These are phyloP conservation scores for Drosophila azteca DNA, from an alignment of 1,140 invertebrate genomes.

Conservation along the genomic window DNA sequence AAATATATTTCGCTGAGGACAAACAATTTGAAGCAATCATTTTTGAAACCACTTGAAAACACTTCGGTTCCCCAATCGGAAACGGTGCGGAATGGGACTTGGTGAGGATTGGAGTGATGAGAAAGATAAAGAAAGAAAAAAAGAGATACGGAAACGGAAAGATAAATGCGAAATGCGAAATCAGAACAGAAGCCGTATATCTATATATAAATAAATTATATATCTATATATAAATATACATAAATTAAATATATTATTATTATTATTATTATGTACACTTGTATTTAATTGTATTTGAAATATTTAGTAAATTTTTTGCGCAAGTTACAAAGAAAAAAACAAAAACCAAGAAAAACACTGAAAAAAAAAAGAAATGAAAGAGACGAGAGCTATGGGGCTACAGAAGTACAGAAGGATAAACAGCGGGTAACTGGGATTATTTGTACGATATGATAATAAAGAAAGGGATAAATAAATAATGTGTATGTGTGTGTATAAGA, in stretches of 20 bases:
- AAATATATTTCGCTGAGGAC: slow-evolving; percentile 83
- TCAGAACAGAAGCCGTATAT: slow-evolving; percentile 58
- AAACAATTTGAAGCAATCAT: slow-evolving; percentile 83
- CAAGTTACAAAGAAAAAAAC: slow-evolving; percentile 61
- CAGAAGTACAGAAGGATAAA: slow-evolving; percentile 61
- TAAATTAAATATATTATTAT: slow-evolving; percentile 80
- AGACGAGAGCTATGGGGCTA: slow-evolving; percentile 35
- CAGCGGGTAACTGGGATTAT: slow-evolving; percentile 70
- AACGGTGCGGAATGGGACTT: not conserved
- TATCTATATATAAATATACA: slow-evolving; percentile 74
- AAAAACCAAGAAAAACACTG: slow-evolving; percentile 11
- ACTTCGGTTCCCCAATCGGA: slow-evolving; percentile 28
- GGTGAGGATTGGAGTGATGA: slow-evolving; percentile 7
- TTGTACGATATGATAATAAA: slow-evolving; percentile 58
- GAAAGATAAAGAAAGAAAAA: slow-evolving; percentile 3
- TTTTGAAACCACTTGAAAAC: slow-evolving; percentile 67
- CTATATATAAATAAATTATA: slow-evolving; percentile 75
- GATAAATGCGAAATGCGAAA: slow-evolving; percentile 44
- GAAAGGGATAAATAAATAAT: slow-evolving; percentile 74
- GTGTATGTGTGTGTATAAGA: slow-evolving; percentile 71
- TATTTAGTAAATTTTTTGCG: slow-evolving; percentile 83
- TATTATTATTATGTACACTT: slow-evolving; percentile 70
- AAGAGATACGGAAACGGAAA: slow-evolving; percentile 25
- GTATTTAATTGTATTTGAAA: slow-evolving; percentile 83
- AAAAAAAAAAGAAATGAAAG: slow-evolving; percentile 39